Evolutionary conservation across 2,113 vertebrate species (phyloP).

Genomic region (Burhinus bistriatus): DNA sequence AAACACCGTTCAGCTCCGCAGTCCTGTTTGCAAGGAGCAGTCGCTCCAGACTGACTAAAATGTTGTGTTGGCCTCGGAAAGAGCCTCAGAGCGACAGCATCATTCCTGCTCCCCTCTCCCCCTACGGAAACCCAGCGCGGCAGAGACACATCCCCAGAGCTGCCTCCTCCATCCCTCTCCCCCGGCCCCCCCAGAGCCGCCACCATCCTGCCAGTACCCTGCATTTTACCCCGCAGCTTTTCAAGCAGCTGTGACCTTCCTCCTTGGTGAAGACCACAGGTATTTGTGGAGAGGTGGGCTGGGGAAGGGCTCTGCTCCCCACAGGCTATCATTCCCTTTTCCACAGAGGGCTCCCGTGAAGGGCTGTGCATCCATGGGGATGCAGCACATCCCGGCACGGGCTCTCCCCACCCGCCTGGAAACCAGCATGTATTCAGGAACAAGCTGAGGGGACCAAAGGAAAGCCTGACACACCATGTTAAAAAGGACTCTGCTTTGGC

Average conservation of each 20-base stretch:
- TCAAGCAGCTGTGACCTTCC: background rate
- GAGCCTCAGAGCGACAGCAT: background rate
- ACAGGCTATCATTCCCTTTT: background rate
- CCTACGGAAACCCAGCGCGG: background rate
- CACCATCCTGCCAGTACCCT: background rate
- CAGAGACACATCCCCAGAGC: background rate
- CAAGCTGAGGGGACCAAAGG: background rate
- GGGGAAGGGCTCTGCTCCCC: background rate
- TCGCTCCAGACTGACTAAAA: background rate
- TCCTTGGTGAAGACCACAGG: background rate
- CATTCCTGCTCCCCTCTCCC: background rate
- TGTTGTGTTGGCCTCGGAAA: background rate
- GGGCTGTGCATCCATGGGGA: background rate
- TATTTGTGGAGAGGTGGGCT: background rate
- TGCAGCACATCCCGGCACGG: background rate
- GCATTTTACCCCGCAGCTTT: background rate
- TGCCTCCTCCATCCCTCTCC: background rate
- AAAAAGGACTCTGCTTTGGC: background rate
- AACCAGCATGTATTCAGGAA: accelerated
- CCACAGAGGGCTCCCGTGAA: background rate
- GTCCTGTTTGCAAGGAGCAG: background rate
- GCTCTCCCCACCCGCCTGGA: background rate
- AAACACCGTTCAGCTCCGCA: background rate
- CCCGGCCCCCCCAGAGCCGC: background rate
- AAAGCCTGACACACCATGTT: accelerated